Conservation (phyloP, 37 sponge, comb jelly and placozoan species). For the Axinella damicornis region DNA sequence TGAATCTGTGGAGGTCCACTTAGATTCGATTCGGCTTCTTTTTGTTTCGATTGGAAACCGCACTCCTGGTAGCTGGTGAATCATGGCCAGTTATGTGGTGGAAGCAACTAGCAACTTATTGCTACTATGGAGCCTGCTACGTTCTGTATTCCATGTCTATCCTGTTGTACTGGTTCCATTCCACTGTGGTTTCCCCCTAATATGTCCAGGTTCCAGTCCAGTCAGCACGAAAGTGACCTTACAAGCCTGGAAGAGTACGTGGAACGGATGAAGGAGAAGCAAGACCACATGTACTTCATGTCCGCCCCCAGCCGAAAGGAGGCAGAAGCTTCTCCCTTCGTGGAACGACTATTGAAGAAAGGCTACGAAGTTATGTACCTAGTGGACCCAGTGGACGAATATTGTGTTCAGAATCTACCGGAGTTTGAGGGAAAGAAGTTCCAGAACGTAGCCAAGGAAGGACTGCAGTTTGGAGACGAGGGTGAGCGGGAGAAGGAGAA, state of each 20-base stretch:
- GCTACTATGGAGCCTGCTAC: no score
- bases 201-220: slow-evolving; percentile 91
- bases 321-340: slow-evolving; percentile 93
- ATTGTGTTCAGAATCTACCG: slow-evolving; percentile 85
- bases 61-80: no score
- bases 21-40: background rate
- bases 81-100: no score
- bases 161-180: no score
- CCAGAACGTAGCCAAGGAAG: slow-evolving; percentile 98
- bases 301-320: slow-evolving; percentile 77
- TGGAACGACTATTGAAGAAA: slow-evolving; percentile 91
- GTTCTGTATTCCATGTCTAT: no score
- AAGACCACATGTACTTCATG: slow-evolving; percentile 98
- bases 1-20: no score
- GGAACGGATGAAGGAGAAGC: slow-evolving; percentile 98
- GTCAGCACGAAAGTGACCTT: slow-evolving; percentile 66
- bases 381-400: slow-evolving; percentile 97
- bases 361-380: slow-evolving; percentile 97
- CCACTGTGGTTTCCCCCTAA: background rate
- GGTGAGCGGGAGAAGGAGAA: slow-evolving; percentile 85
- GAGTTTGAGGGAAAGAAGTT: slow-evolving; percentile 94
- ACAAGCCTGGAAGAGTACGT: slow-evolving; percentile 92
- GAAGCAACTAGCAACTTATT: no score
- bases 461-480: slow-evolving; percentile 88
- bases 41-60: no score